phyloP scores from a whole-genome alignment of 2,888 invertebrate genomes.

The Tenthredo livida region DNA sequence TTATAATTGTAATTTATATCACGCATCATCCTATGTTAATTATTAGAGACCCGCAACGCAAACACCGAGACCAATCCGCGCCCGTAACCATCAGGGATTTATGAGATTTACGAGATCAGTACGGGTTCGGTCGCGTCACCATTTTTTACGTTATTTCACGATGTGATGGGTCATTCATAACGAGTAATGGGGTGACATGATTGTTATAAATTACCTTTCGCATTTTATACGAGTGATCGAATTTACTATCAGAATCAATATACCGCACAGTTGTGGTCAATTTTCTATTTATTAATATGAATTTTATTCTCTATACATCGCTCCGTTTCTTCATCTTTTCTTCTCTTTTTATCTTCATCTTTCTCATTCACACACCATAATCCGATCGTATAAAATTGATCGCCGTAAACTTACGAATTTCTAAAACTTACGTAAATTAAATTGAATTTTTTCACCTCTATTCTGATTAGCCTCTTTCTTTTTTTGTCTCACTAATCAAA shows the following conservation, averaged over 20 bases:
- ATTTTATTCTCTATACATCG: neutral
- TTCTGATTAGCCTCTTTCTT: too few relatives aligned
- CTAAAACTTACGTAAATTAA: too few relatives aligned
- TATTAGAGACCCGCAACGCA: constrained; percentile 59
- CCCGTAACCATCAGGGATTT: constrained; percentile 59
- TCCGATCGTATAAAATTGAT: too few relatives aligned
- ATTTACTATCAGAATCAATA: neutral
- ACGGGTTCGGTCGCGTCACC: constrained; percentile 40
- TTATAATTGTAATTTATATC: constrained; percentile 69
- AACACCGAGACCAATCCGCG: constrained; percentile 50
- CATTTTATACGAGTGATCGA: neutral
- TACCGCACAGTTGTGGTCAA: neutral
- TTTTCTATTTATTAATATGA: neutral
- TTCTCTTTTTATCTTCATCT: neutral
- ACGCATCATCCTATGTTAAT: constrained; percentile 68
- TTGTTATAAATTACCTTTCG: constrained; percentile 43
- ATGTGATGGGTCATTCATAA: constrained; percentile 48
- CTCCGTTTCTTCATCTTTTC: neutral
- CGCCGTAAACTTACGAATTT: too few relatives aligned
- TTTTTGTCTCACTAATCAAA: too few relatives aligned
- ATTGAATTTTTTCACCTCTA: too few relatives aligned
- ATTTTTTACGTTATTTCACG: constrained; percentile 49
- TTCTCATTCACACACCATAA: too few relatives aligned
- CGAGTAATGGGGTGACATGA: constrained; percentile 47
- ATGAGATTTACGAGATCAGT: constrained; percentile 59